Evolutionary conservation across 1,140 invertebrate genomes (phyloP).

Genomic region (Drosophila grimshawi): DNA sequence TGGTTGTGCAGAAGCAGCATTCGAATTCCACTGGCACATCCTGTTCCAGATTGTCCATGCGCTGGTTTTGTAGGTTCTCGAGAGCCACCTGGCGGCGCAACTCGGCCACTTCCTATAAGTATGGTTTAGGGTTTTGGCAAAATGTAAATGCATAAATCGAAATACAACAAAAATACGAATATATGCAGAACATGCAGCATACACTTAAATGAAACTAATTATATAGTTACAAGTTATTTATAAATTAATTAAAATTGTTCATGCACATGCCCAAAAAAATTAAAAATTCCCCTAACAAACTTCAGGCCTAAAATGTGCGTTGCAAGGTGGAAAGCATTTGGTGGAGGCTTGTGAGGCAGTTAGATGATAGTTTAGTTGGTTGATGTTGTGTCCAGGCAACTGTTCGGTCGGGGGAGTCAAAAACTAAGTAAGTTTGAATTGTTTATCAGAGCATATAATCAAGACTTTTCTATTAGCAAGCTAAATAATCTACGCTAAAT

Average conservation of each 20-base stretch:
- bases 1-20: conserved; percentile 97
- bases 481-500: conserved; percentile 49
- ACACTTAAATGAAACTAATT: background rate
- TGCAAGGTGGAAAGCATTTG: background rate
- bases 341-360: background rate
- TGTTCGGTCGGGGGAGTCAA: background rate
- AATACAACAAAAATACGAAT: conserved; percentile 48
- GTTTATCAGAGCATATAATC: conserved; percentile 18
- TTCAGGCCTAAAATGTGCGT: background rate
- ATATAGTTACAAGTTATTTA: conserved; percentile 3
- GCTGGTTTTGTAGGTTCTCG: conserved; percentile 83
- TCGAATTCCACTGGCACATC: conserved; percentile 96
- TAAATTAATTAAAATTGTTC: conserved; percentile 1
- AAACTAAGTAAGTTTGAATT: background rate
- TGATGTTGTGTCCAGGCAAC: background rate
- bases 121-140: conserved; percentile 68
- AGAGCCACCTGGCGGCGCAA: conserved; percentile 84
- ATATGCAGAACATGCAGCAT: conserved; percentile 32
- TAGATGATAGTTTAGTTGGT: background rate
- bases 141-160: conserved; percentile 54
- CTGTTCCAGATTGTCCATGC: conserved; percentile 90
- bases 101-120: conserved; percentile 84
- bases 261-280: conserved; percentile 25
- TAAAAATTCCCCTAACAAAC: background rate
- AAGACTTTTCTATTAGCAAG: conserved; percentile 9